Evolutionary conservation across 2,113 vertebrate species (phyloP).

Genomic region (Colius striatus): DNA sequence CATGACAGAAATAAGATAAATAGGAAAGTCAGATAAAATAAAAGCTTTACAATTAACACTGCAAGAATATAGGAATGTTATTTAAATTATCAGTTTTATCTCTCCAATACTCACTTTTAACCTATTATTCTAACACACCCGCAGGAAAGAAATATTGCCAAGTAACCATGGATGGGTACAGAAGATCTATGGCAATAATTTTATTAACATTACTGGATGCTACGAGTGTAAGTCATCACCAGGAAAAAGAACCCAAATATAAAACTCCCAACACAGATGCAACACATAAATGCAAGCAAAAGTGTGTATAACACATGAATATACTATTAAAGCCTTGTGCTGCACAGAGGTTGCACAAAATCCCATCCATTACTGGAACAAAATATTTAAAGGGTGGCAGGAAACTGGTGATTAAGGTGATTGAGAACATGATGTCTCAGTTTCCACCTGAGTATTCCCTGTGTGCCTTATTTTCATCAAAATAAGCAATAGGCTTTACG

Average conservation of each 20-base stretch:
- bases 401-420: neutral
- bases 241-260: neutral
- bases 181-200: neutral
- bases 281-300: neutral
- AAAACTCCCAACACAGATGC: neutral
- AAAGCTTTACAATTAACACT: neutral
- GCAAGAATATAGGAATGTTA: neutral
- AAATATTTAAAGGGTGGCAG: neutral
- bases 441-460: neutral
- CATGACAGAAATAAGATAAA: neutral
- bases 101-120: neutral
- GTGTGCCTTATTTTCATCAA: neutral
- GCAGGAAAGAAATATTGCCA: neutral
- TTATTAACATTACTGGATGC: neutral
- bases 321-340: neutral
- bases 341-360: neutral
- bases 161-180: neutral
- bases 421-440: neutral
- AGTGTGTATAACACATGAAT: neutral
- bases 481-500: neutral
- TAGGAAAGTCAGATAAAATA: neutral
- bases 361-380: neutral
- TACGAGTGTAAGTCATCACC: neutral
- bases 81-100: neutral
- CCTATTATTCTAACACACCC: neutral